Base-by-base conservation (phyloP, 2,113 vertebrate genomes). In the Otus sunia region DNA sequence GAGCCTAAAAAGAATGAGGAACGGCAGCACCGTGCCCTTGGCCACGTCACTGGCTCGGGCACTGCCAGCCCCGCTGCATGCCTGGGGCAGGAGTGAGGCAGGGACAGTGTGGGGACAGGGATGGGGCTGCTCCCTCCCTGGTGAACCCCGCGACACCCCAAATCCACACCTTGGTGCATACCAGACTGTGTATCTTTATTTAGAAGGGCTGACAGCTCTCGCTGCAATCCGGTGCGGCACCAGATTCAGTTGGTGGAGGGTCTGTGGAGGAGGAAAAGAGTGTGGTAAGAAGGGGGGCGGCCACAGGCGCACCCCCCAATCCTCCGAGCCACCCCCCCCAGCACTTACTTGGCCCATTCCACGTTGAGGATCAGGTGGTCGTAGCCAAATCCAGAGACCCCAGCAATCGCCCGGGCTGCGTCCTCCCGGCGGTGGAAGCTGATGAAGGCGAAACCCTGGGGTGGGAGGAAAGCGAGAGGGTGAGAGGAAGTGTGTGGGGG, bases 351-450 rank as follows among this genome's bases (percentile, higher is more conserved):
- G 94, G 99, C 99, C 99, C 99, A 99, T 97, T 99, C 99, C 67
- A 99, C 99, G 5, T 99, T 99, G 95, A 99, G 99, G 98, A 99
- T 99, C 67, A 99, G 98, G 96, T 99, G 99, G 97, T 99, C 99
- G 1, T 99, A 99, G 96, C 99, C 99, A 4, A 99, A 99, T 60
- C 99, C 99, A 0, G 99, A 99, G 72, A 99, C 99, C 0, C 99
- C 99, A 0, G 98, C 98, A 0, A 99, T 99, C 81, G 99, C 99
- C 1, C 99, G 97, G 1, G 99, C 99, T 0, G 99, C 99, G 1
- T 99, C 99, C 96, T 99, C 99, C 0, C 99, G 98, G 15, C 99
- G 99, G 87, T 99, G 99, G 98, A 99, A 99, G 94, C 99, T 99
- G 97, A 99, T 99, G 89, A 99, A 99, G 49, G 99, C 99, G 12